Conservation (phyloP, 2,113 vertebrate genomes). For the Martes martes region DNA sequence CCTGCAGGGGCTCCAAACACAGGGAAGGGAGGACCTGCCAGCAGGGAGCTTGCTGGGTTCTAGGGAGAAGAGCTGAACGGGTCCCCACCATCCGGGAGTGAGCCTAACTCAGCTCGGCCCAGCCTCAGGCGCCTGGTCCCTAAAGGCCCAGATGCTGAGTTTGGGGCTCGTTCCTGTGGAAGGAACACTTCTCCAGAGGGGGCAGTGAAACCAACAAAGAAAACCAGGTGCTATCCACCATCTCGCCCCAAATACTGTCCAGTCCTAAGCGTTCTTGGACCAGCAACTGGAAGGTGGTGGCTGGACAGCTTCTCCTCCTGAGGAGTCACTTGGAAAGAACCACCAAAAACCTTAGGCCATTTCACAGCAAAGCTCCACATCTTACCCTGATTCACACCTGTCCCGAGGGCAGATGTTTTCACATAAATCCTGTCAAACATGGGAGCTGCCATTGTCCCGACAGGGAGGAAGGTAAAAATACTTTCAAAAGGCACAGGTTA, state of each 20-base stretch:
- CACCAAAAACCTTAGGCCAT: not conserved
- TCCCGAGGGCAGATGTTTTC: not conserved
- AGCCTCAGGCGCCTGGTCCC: fast-evolving
- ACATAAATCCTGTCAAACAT: not conserved
- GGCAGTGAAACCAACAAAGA: not conserved
- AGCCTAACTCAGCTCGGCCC: not conserved
- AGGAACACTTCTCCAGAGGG: not conserved
- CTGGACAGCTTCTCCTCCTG: not conserved
- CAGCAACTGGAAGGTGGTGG: not conserved
- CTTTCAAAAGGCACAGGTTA: not conserved
- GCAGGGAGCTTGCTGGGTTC: not conserved
- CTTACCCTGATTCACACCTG: not conserved
- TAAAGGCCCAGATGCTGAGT: not conserved
- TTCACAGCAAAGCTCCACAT: not conserved
- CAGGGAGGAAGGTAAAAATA: not conserved
- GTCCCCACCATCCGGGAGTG: not conserved
- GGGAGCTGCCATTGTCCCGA: fast-evolving
- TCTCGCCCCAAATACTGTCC: not conserved
- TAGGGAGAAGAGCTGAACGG: not conserved
- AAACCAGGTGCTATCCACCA: not conserved
- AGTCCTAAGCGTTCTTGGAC: not conserved
- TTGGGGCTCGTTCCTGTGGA: not conserved
- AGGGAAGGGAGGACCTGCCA: not conserved
- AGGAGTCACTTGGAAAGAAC: not conserved
- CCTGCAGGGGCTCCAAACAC: too few species aligned